Evolutionary conservation across 2,888 invertebrate species (phyloP).

Genomic region (Euproctis similis): DNA sequence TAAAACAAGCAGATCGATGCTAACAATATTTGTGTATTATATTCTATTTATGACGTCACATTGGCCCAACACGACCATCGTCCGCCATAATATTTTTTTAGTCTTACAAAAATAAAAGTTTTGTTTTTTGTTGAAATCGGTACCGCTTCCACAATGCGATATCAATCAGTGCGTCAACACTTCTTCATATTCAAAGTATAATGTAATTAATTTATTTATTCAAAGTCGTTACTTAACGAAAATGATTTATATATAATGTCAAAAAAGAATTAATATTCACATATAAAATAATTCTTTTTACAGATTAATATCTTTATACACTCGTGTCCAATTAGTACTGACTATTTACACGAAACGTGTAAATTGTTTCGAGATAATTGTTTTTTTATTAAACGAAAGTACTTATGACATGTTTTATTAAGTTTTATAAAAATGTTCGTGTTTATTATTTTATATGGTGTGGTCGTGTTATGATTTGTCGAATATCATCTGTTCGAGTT

Average conservation of each 20-base stretch:
- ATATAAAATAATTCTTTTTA: background rate
- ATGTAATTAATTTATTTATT: no score
- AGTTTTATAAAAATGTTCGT: no score
- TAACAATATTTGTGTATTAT: conserved; percentile 50
- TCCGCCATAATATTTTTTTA: conserved; percentile 73
- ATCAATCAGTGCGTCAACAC: conserved; percentile 24
- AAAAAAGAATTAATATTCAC: conserved; percentile 9
- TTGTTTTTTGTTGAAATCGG: conserved; percentile 66
- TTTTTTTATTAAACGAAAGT: no score
- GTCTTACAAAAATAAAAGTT: conserved; percentile 75
- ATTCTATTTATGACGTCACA: conserved; percentile 68
- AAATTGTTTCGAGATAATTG: no score
- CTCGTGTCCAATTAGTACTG: background rate
- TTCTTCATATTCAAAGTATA: no score
- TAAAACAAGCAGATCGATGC: conserved; percentile 42
- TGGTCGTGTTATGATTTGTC: no score
- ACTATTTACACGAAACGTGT: background rate
- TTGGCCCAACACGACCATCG: conserved; percentile 68
- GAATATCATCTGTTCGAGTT: no score
- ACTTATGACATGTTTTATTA: no score
- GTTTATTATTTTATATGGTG: no score
- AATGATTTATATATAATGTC: conserved; percentile 15
- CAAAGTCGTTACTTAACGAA: no score
- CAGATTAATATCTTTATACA: background rate
- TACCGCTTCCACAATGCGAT: conserved; percentile 42